A percentile compares a stretch with the other conserved stretches of the same genome.
These are phyloP conservation scores for Hypomecis atomaria DNA, from an alignment of 2,888 invertebrate genomes.

Conservation along the genomic window DNA sequence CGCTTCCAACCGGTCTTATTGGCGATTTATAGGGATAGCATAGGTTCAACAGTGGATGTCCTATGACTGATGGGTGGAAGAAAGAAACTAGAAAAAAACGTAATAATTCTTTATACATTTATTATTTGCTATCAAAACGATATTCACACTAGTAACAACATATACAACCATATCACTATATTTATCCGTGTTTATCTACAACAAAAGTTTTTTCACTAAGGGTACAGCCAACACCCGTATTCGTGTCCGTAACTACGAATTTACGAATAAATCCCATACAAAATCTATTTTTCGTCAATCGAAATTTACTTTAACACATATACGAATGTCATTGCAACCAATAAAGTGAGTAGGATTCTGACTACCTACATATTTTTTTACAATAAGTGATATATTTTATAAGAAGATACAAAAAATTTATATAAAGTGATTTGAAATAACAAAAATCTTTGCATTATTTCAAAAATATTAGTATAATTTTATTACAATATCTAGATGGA, in stretches of 20 bases:
- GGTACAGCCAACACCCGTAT: slow-evolving; percentile 10
- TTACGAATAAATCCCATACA: slow-evolving; percentile 13
- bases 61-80: neutral
- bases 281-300: slow-evolving; percentile 20
- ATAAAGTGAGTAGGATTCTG: no score
- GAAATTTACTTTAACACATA: slow-evolving; percentile 23
- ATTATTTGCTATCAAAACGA: slow-evolving; percentile 58
- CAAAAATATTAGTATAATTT: neutral
- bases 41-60: no score
- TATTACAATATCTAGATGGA: neutral
- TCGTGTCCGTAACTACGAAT: slow-evolving; percentile 30
- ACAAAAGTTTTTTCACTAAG: neutral
- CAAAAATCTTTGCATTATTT: no score
- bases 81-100: slow-evolving; percentile 32
- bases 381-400: no score
- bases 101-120: slow-evolving; percentile 52
- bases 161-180: slow-evolving; percentile 55
- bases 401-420: no score
- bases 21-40: no score
- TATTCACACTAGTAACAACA: slow-evolving; percentile 53
- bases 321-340: slow-evolving; percentile 2
- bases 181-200: slow-evolving; percentile 23
- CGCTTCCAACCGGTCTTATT: no score
- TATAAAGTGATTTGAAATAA: no score
- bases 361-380: no score